Base-by-base conservation (phyloP, 2,797 vertebrate genomes). In the Melanotaenia parkinsoni region DNA sequence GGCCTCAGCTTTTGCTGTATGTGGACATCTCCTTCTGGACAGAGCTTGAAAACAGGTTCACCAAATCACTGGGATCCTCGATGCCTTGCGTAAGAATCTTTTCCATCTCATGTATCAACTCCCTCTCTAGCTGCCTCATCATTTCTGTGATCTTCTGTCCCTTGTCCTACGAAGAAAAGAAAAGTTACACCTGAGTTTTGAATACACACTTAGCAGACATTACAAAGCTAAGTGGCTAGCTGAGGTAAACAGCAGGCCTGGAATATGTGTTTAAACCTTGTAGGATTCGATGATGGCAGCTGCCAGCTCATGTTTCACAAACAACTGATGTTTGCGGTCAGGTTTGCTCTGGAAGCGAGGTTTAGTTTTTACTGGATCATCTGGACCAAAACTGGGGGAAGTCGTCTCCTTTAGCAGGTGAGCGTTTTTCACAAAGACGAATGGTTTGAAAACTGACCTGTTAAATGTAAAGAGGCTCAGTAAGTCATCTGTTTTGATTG, bases 401-500 rank as follows among this genome's bases (percentile, higher is more conserved):
- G 76, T 86, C 0, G 97, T 99, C 80, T 94, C 94, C 83, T 95
- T 91, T 67, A 97, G 80, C 57, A 84, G 92, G 54, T 80, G 92
- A 43, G 94, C 83, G 79, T 94, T 79, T 2, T 94, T 88, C 76
- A 96, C 95, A 90, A 99, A 99, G 90, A 98, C 81, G 89, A 99
- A 99, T 20, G 98, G 98, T 92, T 99, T 99, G 91, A 99, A 99
- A 47, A 98, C 74, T 64, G 98, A 99, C 90, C 98, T 99, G 92
- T 70, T 70, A 22, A 14, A 70, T 3, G 6, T 72, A 77, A 77
- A 59, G 50, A 0, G 2, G 58, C 20, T 6, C 0, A 16, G 3
- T 40, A 33, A 50, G 51, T 67, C 22, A 28, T 2, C 7, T 14
- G 5, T 43, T 13, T 14, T 35, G 63, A 11, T 51, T 45, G 51